Base-by-base conservation (phyloP, 2,113 vertebrate genomes). In the Hypomesus transpacificus region DNA sequence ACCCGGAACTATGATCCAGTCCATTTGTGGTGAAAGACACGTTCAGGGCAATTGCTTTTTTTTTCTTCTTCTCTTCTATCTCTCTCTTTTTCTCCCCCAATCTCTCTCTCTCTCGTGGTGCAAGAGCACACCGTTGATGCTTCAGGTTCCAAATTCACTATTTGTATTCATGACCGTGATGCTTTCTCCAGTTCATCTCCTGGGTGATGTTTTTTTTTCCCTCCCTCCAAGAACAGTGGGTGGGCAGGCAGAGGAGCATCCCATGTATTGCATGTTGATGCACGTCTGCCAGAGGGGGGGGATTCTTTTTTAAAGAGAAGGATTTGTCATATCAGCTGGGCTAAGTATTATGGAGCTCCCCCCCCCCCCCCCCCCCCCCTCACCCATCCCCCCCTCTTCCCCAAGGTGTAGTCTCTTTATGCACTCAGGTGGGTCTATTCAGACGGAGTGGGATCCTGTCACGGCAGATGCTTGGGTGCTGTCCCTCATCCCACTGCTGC, bases 21-120 rank as follows among this genome's bases (percentile, higher is more conserved):
- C 83, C 84, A 89, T 90, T 84, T 87, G 89, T 84, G 87, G 84
- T 81, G 85, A 77, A 79, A 80, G 83, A 8, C 7, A 24, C 51
- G 63, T 82, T 73, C 74, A 56, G 65, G 74, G 73, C 77, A 73
- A 70, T 83, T 46, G 39, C 39, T 46, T 46, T 46, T 46, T 46
- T 11, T 46, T 11, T n/a, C n/a, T n/a, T n/a, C n/a, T n/a, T n/a
- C n/a, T n/a, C 2, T 26, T 3, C 24, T 26, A 2, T 26, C 39
- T 46, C 85, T 88, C 8, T 83, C 72, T 56, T 50, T 60, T 76
- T 67, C 56, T 62, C 63, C 59, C 31, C 14, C 34, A 26, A 60
- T 34, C 66, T 63, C 71, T 50, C 31, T 84, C 86, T 85, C 79
- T 58, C 80, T 79, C 73, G 69, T 52, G 68, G 66, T 83, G 78